Evolutionary conservation across 2,113 vertebrate species (phyloP).

Genomic region (Periophthalmus modestus): DNA sequence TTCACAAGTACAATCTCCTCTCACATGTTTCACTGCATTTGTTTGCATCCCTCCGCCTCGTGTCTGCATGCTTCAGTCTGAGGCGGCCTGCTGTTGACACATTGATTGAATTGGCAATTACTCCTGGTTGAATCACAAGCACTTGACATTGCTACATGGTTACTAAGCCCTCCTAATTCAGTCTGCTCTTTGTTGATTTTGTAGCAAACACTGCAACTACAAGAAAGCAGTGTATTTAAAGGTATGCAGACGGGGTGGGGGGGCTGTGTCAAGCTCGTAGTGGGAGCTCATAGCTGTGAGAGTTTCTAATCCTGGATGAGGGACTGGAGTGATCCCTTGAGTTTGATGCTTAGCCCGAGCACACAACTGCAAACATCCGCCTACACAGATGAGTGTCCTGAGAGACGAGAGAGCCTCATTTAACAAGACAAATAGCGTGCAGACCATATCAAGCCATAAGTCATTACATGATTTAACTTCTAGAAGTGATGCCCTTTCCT

Average conservation of each 20-base stretch:
- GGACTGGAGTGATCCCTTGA: constrained; percentile 58
- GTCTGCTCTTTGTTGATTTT: constrained; percentile 49
- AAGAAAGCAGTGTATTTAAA: constrained; percentile 25
- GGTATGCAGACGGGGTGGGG: background rate
- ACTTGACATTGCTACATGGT: constrained; percentile 60
- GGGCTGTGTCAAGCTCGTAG: background rate
- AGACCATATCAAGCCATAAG: background rate
- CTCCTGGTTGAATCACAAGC: constrained; percentile 47
- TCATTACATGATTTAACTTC: background rate
- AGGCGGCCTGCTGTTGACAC: constrained; percentile 62
- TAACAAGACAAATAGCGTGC: constrained; percentile 47
- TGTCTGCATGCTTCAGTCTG: constrained; percentile 36
- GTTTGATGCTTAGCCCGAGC: constrained; percentile 59
- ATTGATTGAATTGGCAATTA: constrained; percentile 73
- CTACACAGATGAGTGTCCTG: constrained; percentile 55
- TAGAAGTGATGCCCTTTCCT: background rate
- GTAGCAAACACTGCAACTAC: constrained; percentile 32
- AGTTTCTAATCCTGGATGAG: constrained; percentile 65
- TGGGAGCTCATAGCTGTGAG: constrained; percentile 51
- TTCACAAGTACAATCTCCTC: constrained; percentile 19
- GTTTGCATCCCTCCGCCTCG: constrained; percentile 31
- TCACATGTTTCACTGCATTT: constrained; percentile 30
- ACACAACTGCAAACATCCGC: constrained; percentile 58
- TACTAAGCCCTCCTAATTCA: constrained; percentile 42
- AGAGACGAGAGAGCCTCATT: constrained; percentile 62